These are phyloP conservation scores for Rousettus madagascariensis DNA, from an alignment of 2,797 vertebrate species.

Conservation along the genomic window DNA sequence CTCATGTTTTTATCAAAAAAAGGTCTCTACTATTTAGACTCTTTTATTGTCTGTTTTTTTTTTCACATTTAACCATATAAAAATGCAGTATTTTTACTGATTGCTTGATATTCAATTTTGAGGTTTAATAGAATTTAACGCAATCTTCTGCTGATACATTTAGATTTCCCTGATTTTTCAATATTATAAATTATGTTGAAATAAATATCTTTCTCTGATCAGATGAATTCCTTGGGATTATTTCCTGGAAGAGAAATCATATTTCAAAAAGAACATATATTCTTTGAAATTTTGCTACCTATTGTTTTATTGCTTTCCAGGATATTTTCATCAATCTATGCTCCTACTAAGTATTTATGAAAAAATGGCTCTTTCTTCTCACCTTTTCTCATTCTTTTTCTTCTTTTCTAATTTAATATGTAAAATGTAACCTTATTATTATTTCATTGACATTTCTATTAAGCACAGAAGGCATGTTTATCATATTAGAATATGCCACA, in stretches of 20 bases:
- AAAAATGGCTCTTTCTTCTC: background rate
- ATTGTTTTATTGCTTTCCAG: background rate
- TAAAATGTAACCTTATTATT: background rate
- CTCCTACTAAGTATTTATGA: background rate
- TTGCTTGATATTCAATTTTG: background rate
- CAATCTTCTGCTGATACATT: background rate
- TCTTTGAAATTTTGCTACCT: background rate
- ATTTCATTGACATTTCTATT: background rate
- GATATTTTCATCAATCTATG: background rate
- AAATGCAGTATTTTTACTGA: background rate
- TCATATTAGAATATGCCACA: background rate
- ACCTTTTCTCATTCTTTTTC: background rate
- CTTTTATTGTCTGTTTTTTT: background rate
- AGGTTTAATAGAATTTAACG: background rate
- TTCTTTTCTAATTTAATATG: background rate
- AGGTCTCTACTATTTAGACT: background rate
- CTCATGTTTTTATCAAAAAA: background rate
- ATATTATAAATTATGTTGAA: background rate
- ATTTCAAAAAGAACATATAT: background rate
- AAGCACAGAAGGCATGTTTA: background rate
- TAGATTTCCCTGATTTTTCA: background rate
- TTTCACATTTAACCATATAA: background rate
- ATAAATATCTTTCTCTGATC: background rate
- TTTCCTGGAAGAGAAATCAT: background rate
- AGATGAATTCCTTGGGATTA: constrained; percentile 13